Conservation (phyloP, 2,113 vertebrate species). For the Eurystomus gularis region DNA sequence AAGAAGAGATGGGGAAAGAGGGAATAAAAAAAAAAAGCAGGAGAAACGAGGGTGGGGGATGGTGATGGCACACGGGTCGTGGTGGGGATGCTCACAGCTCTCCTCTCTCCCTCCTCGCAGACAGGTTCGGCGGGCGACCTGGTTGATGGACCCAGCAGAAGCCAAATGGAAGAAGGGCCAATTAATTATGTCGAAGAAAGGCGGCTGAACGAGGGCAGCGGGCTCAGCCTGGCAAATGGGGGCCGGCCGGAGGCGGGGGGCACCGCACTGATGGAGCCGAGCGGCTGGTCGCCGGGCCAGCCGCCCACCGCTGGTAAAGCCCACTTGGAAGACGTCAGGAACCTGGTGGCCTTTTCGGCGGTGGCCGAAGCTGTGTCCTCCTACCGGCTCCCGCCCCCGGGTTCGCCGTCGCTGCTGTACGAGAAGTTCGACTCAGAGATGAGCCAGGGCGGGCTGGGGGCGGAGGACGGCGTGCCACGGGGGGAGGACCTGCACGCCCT, state of each 20-base stretch:
- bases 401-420: conserved; percentile 75
- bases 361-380: conserved; percentile 85
- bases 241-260: conserved; percentile 76
- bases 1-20: background rate
- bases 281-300: conserved; percentile 65
- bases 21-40: background rate
- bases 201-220: conserved; percentile 77
- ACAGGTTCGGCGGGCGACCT: conserved; percentile 83
- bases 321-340: conserved; percentile 88
- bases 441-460: conserved; percentile 68
- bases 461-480: conserved; percentile 46
- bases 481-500: conserved; percentile 86
- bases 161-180: conserved; percentile 98
- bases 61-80: fast-evolving
- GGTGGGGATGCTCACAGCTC: background rate
- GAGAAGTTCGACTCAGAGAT: conserved; percentile 92
- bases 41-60: too few species aligned
- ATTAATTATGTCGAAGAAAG: conserved; percentile 92
- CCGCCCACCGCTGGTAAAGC: conserved; percentile 64
- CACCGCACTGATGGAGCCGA: conserved; percentile 70
- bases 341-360: conserved; percentile 91
- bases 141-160: conserved; percentile 97
- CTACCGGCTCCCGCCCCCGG: conserved; percentile 63
- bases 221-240: conserved; percentile 83
- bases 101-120: conserved; percentile 68